Percentiles rank a stretch among this genome's conserved stretches.
Conservation (phyloP, 1,140 invertebrate genomes). For the Planococcus citri region DNA sequence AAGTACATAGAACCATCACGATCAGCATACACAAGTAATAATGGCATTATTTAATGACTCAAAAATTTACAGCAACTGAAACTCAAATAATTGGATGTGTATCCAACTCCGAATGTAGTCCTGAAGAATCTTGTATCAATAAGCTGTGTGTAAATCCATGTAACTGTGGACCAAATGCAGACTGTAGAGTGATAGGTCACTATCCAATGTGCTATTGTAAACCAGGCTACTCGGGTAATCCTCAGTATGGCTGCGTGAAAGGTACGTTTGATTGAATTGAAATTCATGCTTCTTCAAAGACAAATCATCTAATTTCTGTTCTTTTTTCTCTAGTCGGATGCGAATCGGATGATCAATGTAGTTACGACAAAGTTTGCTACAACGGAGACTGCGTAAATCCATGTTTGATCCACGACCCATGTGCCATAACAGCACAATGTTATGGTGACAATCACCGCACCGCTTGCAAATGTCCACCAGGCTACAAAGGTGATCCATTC, state of each 20-base stretch:
- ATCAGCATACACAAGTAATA: no score
- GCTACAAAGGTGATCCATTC: constrained; percentile 61
- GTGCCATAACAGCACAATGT: constrained; percentile 69
- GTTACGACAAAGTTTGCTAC: constrained; percentile 60
- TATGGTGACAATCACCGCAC: constrained; percentile 60
- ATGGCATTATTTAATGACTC: not conserved
- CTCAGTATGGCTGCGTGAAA: constrained; percentile 63
- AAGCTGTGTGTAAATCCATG: constrained; percentile 65
- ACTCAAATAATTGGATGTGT: constrained; percentile 47
- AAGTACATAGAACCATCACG: not conserved
- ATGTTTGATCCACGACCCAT: constrained; percentile 61
- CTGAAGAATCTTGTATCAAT: constrained; percentile 67
- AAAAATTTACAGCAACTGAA: constrained; percentile 35
- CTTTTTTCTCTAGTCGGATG: constrained; percentile 59
- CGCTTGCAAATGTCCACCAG: constrained; percentile 57
- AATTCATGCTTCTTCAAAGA: no score
- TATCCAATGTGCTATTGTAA: constrained; percentile 67
- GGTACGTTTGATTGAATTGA: constrained; percentile 40
- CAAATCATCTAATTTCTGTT: constrained; percentile 14
- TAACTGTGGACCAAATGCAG: constrained; percentile 66
- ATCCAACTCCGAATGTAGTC: constrained; percentile 62
- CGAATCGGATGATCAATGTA: constrained; percentile 64
- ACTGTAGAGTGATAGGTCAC: constrained; percentile 64
- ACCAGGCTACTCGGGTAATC: constrained; percentile 66
- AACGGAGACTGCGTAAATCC: constrained; percentile 68